Evolutionary conservation across 2,888 invertebrate species (phyloP), one percentile per base, ranked within the genome.

Genomic region (Hecatera dysodea): DNA sequence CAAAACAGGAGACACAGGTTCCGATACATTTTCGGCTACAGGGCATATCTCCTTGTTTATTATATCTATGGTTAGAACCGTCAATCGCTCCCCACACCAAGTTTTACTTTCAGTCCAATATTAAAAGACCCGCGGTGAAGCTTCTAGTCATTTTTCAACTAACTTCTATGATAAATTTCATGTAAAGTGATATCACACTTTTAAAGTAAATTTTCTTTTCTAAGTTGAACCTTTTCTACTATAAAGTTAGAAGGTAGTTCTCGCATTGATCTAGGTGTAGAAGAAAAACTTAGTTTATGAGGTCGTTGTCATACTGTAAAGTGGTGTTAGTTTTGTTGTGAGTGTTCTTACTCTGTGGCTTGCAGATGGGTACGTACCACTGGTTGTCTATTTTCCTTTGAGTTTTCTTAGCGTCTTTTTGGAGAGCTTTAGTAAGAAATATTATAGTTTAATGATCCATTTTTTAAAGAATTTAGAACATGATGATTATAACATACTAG

Each of bases 111-210:
- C 75, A 75, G 82, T 80, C 72, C 82, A 80, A 82, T 84, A 87
- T 86, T 83, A 83, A 83, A 86, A 86, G 70, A 74, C 78, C 72
- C 17, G 1, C 29, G 50, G 5, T 12, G 66, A 36, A 78, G 76
- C 59, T 80, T 69, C 57, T n/a, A 77, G 77, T 83, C 86, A 86
- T 88, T 87, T 87, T 86, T 88, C 88, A 86, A 73, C 53, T 56
- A 80, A 84, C 74, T 83, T 81, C 60, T 61, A 67, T 76, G 79
- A 82, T 84, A 85, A 86, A 82, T 87, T 88, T 81, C 86, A 83
- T 81, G 83, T 82, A 78, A 84, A 86, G 78, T 82, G 83, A 87
- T 78, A 82, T 81, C 78, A 83, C 83, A 83, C 80, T 85, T 85
- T 79, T 69, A 56, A 74, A 85, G 78, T 85, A 75, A 83, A 82